Evolutionary conservation across 2,888 invertebrate genomes (phyloP).

Genomic region (Pheosia gnoma): DNA sequence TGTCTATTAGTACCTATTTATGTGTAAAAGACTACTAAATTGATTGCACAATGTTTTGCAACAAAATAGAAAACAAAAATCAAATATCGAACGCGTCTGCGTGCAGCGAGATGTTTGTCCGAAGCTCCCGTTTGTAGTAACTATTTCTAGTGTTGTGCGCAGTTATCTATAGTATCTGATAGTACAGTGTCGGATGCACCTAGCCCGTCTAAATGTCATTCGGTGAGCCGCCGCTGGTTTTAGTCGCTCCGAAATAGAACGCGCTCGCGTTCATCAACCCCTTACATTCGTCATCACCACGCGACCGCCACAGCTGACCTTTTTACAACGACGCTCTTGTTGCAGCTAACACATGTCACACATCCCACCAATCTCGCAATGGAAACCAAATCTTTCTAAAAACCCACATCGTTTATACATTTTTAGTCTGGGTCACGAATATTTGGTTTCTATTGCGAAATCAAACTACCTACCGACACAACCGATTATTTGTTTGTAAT

Average conservation of each 20-base stretch:
- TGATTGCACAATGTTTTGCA: neutral
- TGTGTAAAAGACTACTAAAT: neutral
- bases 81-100: constrained; percentile 11
- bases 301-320: constrained; percentile 56
- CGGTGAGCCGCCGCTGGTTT: constrained; percentile 76
- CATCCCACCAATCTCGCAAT: constrained; percentile 39
- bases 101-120: constrained; percentile 31
- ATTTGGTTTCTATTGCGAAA: constrained; percentile 40
- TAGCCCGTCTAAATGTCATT: constrained; percentile 81
- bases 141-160: constrained; percentile 36
- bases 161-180: constrained; percentile 55
- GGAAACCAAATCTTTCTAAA: constrained; percentile 21
- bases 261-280: constrained; percentile 79
- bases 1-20: no score
- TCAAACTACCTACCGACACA: constrained; percentile 29
- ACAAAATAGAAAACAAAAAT: neutral
- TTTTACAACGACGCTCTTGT: constrained; percentile 62
- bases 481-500: constrained; percentile 58
- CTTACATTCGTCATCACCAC: constrained; percentile 74
- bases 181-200: constrained; percentile 74
- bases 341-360: constrained; percentile 34
- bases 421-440: constrained; percentile 41
- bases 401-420: constrained; percentile 11
- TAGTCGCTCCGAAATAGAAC: constrained; percentile 81
- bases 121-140: constrained; percentile 32